A percentile compares a stretch with the other conserved stretches of the same genome.
phyloP scores from a whole-genome alignment of 2,888 invertebrate species.

The Euplexia lucipara region DNA sequence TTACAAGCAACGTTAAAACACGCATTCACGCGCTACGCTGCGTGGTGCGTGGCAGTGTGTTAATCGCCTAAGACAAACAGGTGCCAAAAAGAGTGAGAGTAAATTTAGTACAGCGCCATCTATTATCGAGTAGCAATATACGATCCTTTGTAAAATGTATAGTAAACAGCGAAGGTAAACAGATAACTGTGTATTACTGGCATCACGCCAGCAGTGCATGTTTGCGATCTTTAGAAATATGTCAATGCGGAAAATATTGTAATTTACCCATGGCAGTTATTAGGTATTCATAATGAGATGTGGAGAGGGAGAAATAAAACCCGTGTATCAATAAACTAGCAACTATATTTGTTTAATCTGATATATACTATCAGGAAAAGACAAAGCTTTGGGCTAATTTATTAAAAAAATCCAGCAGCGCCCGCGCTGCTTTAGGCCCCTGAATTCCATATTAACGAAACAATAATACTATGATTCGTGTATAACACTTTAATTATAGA shows the following conservation, averaged over 20 bases:
- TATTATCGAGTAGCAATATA: slow-evolving; percentile 70
- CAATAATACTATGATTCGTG: slow-evolving; percentile 55
- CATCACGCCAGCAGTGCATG: slow-evolving; percentile 25
- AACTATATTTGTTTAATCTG: slow-evolving; percentile 90
- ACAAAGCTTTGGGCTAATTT: slow-evolving; percentile 92
- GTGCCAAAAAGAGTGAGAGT: neutral
- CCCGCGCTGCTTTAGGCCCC: slow-evolving; percentile 83
- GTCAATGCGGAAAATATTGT: slow-evolving; percentile 30
- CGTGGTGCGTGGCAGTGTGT: no score
- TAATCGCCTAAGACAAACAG: no score
- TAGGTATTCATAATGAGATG: slow-evolving; percentile 4
- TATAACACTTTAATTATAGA: slow-evolving; percentile 56
- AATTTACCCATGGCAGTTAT: slow-evolving; percentile 1
- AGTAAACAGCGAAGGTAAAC: neutral
- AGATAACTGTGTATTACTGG: neutral
- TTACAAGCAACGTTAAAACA: no score
- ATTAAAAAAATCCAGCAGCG: slow-evolving; percentile 87
- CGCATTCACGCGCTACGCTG: no score
- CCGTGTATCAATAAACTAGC: slow-evolving; percentile 71
- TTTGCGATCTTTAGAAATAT: slow-evolving; percentile 25
- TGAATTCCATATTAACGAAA: slow-evolving; percentile 44
- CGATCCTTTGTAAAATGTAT: neutral
- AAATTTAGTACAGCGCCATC: slow-evolving; percentile 72
- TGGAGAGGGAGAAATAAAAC: slow-evolving; percentile 74
- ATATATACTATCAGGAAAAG: slow-evolving; percentile 91